Percentiles rank a stretch among this genome's conserved stretches.
Evolutionary conservation across 2,888 invertebrate genomes (phyloP).

Genomic region (Lasioglossum figueresi): DNA sequence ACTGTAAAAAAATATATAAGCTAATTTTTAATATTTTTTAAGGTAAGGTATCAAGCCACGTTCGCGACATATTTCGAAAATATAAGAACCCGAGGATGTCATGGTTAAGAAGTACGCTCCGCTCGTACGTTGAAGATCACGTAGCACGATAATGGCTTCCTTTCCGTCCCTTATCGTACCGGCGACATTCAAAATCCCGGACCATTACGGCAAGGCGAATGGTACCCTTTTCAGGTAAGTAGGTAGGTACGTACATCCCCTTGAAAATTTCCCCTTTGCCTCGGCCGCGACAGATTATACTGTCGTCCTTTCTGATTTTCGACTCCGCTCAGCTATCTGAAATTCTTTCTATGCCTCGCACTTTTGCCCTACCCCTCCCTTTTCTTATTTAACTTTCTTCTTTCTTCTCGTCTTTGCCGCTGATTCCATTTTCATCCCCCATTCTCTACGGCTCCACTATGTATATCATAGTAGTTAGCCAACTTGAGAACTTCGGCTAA

Average conservation of each 20-base stretch:
- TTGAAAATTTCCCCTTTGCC: constrained; percentile 63
- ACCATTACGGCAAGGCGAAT: constrained; percentile 70
- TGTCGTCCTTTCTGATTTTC: constrained; percentile 57
- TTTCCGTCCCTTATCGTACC: constrained; percentile 80
- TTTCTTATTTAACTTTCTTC: constrained; percentile 28
- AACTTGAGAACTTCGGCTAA: constrained; percentile 27
- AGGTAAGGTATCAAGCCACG: constrained; percentile 63
- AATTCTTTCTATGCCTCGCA: constrained; percentile 28
- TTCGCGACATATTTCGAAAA: constrained; percentile 71
- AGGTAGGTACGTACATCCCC: constrained; percentile 66
- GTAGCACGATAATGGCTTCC: constrained; percentile 82
- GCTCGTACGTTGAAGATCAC: constrained; percentile 78
- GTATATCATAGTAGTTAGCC: background rate
- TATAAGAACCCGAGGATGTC: constrained; percentile 67
- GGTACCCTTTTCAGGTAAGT: constrained; percentile 73
- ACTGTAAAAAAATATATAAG: background rate
- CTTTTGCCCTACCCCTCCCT: constrained; percentile 32
- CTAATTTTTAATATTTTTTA: constrained; percentile 42
- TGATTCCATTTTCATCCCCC: background rate
- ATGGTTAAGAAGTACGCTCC: constrained; percentile 72
- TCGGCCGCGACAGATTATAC: constrained; percentile 65
- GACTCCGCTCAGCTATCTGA: constrained; percentile 52
- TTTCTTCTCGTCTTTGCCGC: background rate
- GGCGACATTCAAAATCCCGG: constrained; percentile 81
- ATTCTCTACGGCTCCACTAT: background rate